These are phyloP conservation scores for Bradynema listronoti DNA, from an alignment of 1,140 invertebrate genomes.

Conservation along the genomic window DNA sequence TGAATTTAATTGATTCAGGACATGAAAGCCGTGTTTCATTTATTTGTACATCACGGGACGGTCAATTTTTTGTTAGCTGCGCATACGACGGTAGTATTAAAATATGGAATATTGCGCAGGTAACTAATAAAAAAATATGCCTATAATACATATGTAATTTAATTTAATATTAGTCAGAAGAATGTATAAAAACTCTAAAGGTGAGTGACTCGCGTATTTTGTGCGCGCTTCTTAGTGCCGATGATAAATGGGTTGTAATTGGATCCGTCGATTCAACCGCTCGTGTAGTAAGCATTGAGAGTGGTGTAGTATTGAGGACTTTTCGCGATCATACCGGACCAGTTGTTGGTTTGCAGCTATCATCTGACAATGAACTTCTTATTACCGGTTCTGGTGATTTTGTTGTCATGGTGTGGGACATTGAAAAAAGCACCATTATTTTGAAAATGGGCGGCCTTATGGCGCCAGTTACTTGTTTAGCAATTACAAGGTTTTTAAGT, in stretches of 20 bases:
- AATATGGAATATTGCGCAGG: slow-evolving; percentile 46
- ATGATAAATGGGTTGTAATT: slow-evolving; percentile 44
- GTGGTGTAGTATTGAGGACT: slow-evolving; percentile 40
- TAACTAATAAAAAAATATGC: too few relatives aligned
- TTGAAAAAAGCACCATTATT: slow-evolving; percentile 37
- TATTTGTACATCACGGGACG: slow-evolving; percentile 41
- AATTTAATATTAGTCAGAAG: slow-evolving; percentile 23
- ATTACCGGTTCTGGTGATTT: slow-evolving; percentile 58
- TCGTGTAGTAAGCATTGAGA: slow-evolving; percentile 50
- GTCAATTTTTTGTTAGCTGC: slow-evolving; percentile 49
- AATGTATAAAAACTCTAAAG: slow-evolving; percentile 42
- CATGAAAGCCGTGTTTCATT: slow-evolving; percentile 51
- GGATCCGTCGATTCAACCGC: slow-evolving; percentile 54
- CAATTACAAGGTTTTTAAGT: slow-evolving; percentile 43
- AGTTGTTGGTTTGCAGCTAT: slow-evolving; percentile 50
- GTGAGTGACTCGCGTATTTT: slow-evolving; percentile 37
- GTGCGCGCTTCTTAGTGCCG: slow-evolving; percentile 46
- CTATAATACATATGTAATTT: slow-evolving; percentile 21
- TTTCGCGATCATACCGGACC: slow-evolving; percentile 53
- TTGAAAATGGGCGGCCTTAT: slow-evolving; percentile 52
- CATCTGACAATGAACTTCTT: slow-evolving; percentile 50
- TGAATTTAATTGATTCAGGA: slow-evolving; percentile 35
- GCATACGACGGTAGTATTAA: slow-evolving; percentile 43
- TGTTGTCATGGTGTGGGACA: slow-evolving; percentile 56
- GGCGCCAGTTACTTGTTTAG: slow-evolving; percentile 55